phyloP scores from a whole-genome alignment of 1,140 invertebrate genomes.

The Bombus balteatus region DNA sequence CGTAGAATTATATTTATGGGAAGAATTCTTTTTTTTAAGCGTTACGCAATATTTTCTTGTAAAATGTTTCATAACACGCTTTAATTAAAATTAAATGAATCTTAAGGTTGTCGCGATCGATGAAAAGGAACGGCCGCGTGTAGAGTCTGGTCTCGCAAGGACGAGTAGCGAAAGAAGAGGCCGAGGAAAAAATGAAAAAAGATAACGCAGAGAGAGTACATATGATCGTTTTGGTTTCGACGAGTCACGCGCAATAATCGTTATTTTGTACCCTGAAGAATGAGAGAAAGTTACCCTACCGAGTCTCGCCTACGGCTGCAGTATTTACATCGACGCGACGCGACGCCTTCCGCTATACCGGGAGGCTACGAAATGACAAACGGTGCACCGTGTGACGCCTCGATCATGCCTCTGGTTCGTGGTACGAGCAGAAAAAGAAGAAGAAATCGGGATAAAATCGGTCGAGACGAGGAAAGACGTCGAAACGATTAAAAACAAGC shows the following conservation, averaged over 20 bases:
- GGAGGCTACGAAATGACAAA: slow-evolving; percentile 32
- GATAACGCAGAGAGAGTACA: not conserved
- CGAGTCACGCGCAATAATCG: slow-evolving; percentile 75
- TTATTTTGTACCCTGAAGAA: slow-evolving; percentile 63
- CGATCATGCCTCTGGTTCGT: not conserved
- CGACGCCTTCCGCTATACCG: slow-evolving; percentile 38
- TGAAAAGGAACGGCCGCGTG: not conserved
- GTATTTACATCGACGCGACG: slow-evolving; percentile 69
- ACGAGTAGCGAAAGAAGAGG: not conserved
- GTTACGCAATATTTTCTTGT: not conserved
- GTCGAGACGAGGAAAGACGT: not conserved
- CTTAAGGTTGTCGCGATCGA: not conserved
- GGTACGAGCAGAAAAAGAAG: not conserved
- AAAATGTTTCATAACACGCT: not conserved
- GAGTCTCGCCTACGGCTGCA: slow-evolving; percentile 65
- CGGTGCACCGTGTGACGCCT: too few species aligned
- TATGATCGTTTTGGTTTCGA: slow-evolving; percentile 64
- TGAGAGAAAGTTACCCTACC: slow-evolving; percentile 73
- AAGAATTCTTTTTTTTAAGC: not conserved
- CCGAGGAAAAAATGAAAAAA: not conserved
- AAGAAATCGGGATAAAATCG: slow-evolving; percentile 34
- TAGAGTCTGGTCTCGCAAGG: not conserved
- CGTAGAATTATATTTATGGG: too few species aligned
- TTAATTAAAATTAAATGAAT: not conserved
- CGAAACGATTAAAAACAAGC: not conserved